Base-by-base conservation (phyloP, 1,140 invertebrate species). In the Phymastichus coffea region DNA sequence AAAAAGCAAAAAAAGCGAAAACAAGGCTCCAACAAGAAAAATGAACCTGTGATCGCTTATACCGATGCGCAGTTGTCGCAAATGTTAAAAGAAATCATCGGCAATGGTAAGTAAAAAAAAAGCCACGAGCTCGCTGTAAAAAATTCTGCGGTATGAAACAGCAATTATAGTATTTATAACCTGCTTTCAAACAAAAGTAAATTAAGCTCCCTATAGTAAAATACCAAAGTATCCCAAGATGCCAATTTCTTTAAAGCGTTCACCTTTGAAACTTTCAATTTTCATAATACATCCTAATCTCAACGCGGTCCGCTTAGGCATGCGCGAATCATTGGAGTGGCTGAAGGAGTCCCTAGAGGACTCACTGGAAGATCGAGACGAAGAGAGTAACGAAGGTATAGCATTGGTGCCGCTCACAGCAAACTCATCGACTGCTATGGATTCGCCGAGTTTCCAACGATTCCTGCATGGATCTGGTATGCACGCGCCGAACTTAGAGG, bases 371-470 rank as follows among this genome's bases (percentile, higher is more conserved):
- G 85, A 87, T 66, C 70, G 74, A 14, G 84, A 86, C 40, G 82
- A 83, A 44, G 80, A 83, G 62, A 80, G 74, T 44, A 70, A 72
- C 10, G 83, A 84, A 57, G 83, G 82, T n/a, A 80, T 83, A 20
- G 85, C 87, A 2, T 71, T 89, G n/a, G 84, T 88, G n/a, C 86
- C 87, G 1, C 78, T 88, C 61, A 80, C 83, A 56, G 77, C 80
- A 37, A 79, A 83, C 57, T 78, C 81, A 22, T 75, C 82, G 7
- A 63, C 77, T 33, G 86, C 86, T 9, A 84, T 86, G 82, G 84
- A 87, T 60, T 81, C 81, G 61, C 61, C 73, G 33, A 71, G 76
- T 65, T 87, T 89, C 69, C 77, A 82, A 66, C 79, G 79, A 64
- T 71, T 86, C 4, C 68, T 89, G 12, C 79, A 78, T 59, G 83